Evolutionary conservation across 2,888 invertebrate species (phyloP).

Genomic region (Ormyrus nitidulus): DNA sequence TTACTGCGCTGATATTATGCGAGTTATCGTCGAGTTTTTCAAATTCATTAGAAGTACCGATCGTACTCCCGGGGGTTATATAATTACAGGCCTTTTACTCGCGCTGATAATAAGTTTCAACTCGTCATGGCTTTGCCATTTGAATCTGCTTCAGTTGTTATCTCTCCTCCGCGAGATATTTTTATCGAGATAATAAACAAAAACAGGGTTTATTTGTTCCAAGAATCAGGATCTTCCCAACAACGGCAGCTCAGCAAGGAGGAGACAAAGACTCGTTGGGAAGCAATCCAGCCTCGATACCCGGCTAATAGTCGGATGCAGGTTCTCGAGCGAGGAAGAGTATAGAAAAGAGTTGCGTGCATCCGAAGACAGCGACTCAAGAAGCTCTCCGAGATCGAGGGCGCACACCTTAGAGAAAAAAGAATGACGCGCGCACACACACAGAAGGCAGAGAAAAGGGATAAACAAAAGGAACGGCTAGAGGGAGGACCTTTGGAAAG

Average conservation of each 20-base stretch:
- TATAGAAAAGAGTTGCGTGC: conserved; percentile 22
- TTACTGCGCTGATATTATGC: too few species aligned
- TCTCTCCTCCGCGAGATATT: too few species aligned
- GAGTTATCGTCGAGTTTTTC: too few species aligned
- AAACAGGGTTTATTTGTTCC: conserved; percentile 10
- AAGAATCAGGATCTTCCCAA: too few species aligned
- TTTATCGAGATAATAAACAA: too few species aligned
- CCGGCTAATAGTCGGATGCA: neutral
- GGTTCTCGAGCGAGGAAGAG: neutral
- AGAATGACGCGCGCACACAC: conserved; percentile 16
- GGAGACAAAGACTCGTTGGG: conserved; percentile 18
- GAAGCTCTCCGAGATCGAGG: neutral
- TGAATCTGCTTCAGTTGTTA: too few species aligned
- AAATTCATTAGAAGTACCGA: too few species aligned
- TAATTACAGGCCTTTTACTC: too few species aligned
- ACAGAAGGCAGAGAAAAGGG: conserved; percentile 24
- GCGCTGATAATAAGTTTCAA: too few species aligned
- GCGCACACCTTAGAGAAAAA: conserved; percentile 11
- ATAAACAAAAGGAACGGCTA: conserved; percentile 43
- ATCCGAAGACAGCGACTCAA: conserved; percentile 3
- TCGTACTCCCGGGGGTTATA: too few species aligned
- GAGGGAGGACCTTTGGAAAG: conserved; percentile 38
- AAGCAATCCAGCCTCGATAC: conserved; percentile 11
- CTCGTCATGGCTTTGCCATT: too few species aligned
- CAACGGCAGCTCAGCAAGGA: neutral